Percentiles rank a stretch among this genome's conserved stretches.
Conservation (phyloP, 1,140 invertebrate species). For the Littorina saxatilis region DNA sequence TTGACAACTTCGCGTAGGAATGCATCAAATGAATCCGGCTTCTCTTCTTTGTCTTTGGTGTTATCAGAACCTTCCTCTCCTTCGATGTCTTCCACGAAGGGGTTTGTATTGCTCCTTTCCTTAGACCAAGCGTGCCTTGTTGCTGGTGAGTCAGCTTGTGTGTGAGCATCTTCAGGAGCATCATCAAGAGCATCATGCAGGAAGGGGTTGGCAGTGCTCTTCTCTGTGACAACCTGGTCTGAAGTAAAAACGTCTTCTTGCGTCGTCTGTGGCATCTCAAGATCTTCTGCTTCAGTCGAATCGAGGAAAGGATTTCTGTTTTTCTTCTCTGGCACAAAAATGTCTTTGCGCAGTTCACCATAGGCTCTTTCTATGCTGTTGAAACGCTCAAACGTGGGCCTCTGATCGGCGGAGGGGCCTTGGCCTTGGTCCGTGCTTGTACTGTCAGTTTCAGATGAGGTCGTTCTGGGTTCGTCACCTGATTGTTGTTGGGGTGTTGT, state of each 20-base stretch:
- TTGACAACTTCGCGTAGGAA: not conserved
- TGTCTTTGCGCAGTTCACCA: slow-evolving; percentile 12
- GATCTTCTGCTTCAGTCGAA: not conserved
- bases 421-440: not conserved
- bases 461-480: not conserved
- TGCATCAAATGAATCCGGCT: not conserved
- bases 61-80: not conserved
- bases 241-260: not conserved
- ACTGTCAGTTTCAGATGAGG: not conserved
- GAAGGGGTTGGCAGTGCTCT: slow-evolving; percentile 21
- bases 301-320: slow-evolving; percentile 20
- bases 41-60: not conserved
- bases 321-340: not conserved
- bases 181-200: not conserved
- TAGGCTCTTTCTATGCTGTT: not conserved
- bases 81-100: not conserved
- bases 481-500: not conserved
- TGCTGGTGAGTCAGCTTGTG: not conserved
- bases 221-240: not conserved
- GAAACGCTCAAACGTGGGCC: not conserved
- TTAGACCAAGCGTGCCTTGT: not conserved
- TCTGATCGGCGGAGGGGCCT: not conserved
- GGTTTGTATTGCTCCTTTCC: not conserved
- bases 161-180: not conserved
- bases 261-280: too few species aligned